Conservation (phyloP, 1,140 invertebrate species). For the Paralvinella palmiformis region DNA sequence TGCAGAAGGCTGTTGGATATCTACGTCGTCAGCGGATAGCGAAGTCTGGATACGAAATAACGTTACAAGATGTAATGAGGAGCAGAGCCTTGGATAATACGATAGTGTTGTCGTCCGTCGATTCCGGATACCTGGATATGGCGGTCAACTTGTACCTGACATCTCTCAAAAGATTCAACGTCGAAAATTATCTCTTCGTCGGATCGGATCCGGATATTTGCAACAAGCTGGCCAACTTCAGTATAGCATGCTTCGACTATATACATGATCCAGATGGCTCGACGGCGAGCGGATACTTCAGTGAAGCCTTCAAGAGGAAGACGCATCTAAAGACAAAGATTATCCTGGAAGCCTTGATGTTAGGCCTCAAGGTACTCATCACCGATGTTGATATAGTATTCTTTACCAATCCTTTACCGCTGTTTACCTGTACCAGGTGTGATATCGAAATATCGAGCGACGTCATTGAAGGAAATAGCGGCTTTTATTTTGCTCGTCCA, state of each 20-base stretch:
- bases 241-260: neutral
- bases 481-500: slow-evolving; percentile 6
- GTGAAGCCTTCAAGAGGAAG: neutral
- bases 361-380: neutral
- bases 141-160: neutral
- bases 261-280: neutral
- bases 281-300: neutral
- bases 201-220: neutral
- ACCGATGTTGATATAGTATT: slow-evolving; percentile 10
- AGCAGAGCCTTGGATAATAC: neutral
- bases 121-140: neutral
- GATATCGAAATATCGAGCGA: slow-evolving; percentile 9
- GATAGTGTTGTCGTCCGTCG: neutral
- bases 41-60: too few relatives aligned
- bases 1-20: too few relatives aligned
- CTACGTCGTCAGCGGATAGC: too few relatives aligned
- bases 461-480: slow-evolving; percentile 4
- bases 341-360: neutral
- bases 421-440: neutral
- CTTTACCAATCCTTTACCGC: slow-evolving; percentile 7
- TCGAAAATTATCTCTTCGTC: slow-evolving; percentile 7
- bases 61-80: too few relatives aligned
- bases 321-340: slow-evolving; percentile 11
- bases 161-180: neutral
- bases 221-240: neutral